Evolutionary conservation across 1,140 invertebrate species (phyloP), one percentile per base, ranked within the genome.

Genomic region (Papilio xuthus): DNA sequence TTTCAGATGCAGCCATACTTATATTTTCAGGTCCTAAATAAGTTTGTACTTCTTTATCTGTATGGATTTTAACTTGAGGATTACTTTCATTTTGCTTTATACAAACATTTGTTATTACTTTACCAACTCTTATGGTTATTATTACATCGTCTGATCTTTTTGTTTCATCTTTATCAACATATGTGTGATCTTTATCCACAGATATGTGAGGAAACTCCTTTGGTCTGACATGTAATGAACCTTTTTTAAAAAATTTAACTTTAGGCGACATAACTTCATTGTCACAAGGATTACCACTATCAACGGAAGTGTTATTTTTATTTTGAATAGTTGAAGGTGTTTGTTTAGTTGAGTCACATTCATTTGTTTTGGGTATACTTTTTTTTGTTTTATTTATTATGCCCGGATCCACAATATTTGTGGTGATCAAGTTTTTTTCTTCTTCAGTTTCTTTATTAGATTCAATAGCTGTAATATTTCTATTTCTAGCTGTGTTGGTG

Each of bases 91-190:
- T 92, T 70, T 88, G 90, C 67, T 90, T 90, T 63, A 93, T 92
- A 47, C 83, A 82, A 71, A 93, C 89, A 82, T 91, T 93, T 50
- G 92, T 88, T 74, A 92, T 26, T 37, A 86, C 89, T 77, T 84
- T 89, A 12, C 91, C 90, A 77, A 92, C 82, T 89, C 90, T 93
- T 60, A 93, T 92, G 28, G 86, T 88, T 60, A 93, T 92, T 84
- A 90, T 86, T 83, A 93, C 89, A 75, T 92, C 86, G 82, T 92
- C 89, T 73, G 77, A 80, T 76, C 84, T 85, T 28, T 74, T 70
- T 73, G 42, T 28, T 67, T 67, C 26, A 67, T 28, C 8, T 28
- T 28, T 73, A 69, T 28, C 42, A 79, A 47, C 71, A 44, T 81
- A 75, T 78, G 81, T 81, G 77, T 80, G n/a, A n/a, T 28, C 8